Evolutionary conservation across 1,140 invertebrate genomes (phyloP).

Genomic region (Drosophila gunungcola): DNA sequence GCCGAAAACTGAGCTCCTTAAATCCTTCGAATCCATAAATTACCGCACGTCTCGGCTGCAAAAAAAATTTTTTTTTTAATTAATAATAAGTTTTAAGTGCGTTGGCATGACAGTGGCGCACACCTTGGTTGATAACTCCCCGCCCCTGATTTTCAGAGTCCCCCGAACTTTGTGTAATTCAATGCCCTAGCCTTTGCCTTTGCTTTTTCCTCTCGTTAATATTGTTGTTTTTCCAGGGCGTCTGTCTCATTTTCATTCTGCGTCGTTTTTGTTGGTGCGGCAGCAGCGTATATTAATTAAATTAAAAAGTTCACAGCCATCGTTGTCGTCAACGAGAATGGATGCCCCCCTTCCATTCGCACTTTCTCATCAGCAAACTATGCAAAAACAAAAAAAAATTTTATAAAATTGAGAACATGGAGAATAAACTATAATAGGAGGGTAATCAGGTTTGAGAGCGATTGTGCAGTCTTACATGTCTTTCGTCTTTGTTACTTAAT

Average conservation of each 20-base stretch:
- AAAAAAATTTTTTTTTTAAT: constrained; percentile 71
- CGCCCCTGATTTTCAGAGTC: not conserved
- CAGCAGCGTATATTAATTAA: constrained; percentile 72
- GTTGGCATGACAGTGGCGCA: constrained; percentile 35
- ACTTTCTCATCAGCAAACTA: constrained; percentile 57
- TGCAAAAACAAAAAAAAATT: constrained; percentile 28
- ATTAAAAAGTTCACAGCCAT: constrained; percentile 74
- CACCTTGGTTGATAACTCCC: constrained; percentile 38
- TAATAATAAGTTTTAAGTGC: constrained; percentile 77
- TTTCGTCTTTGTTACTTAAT: not conserved
- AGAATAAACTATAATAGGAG: constrained; percentile 40
- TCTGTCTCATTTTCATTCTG: constrained; percentile 36
- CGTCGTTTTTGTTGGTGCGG: constrained; percentile 36
- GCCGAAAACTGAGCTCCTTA: constrained; percentile 24
- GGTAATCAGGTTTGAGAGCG: not conserved
- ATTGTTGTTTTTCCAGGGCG: constrained; percentile 24
- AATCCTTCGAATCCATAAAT: constrained; percentile 57
- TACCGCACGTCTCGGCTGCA: constrained; percentile 24
- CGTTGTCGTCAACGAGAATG: constrained; percentile 25
- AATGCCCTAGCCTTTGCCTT: constrained; percentile 53
- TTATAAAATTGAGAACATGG: constrained; percentile 38
- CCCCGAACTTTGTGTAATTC: constrained; percentile 72
- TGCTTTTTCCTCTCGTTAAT: constrained; percentile 14
- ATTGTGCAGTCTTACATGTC: not conserved
- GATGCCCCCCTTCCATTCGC: constrained; percentile 12